These are phyloP conservation scores for Drosophila setosimentum DNA, from an alignment of 2,888 invertebrate species.

Conservation along the genomic window DNA sequence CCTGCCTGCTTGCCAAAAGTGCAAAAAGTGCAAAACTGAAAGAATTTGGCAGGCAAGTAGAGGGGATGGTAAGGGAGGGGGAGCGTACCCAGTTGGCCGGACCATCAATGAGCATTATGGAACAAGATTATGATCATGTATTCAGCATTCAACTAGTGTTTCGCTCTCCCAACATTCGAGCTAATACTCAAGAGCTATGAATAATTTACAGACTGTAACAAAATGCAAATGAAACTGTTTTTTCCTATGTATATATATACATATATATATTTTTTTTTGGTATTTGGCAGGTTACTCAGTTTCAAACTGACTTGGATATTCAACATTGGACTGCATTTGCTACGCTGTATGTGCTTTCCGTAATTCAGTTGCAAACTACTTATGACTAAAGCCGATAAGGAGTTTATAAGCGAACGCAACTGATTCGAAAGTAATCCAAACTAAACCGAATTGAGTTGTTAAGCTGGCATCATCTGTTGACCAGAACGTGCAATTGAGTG, in stretches of 20 bases:
- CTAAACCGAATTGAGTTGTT: not conserved
- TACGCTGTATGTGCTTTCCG: constrained; percentile 3
- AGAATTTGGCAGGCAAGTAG: constrained; percentile 12
- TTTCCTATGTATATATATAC: not conserved
- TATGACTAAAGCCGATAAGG: constrained; percentile 6
- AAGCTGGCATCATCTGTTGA: constrained; percentile 25
- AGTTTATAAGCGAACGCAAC: not conserved
- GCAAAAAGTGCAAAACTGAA: constrained; percentile 44
- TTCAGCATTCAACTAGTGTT: constrained; percentile 57
- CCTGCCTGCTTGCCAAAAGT: constrained; percentile 38
- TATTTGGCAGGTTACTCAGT: constrained; percentile 4
- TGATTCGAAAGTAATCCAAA: constrained; percentile 7
- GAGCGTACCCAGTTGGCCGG: not conserved
- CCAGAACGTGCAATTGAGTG: constrained; percentile 1
- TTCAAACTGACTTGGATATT: not conserved
- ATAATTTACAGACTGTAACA: constrained; percentile 41
- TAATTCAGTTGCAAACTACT: not conserved
- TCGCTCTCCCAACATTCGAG: constrained; percentile 19
- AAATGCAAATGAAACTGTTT: constrained; percentile 37
- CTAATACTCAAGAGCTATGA: constrained; percentile 48
- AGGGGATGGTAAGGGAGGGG: not conserved
- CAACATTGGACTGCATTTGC: not conserved
- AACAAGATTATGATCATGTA: constrained; percentile 41
- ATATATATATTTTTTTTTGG: not conserved
- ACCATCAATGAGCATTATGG: constrained; percentile 17